These are phyloP conservation scores for Xerus inauris DNA, from an alignment of 2,113 vertebrate species.

Conservation along the genomic window DNA sequence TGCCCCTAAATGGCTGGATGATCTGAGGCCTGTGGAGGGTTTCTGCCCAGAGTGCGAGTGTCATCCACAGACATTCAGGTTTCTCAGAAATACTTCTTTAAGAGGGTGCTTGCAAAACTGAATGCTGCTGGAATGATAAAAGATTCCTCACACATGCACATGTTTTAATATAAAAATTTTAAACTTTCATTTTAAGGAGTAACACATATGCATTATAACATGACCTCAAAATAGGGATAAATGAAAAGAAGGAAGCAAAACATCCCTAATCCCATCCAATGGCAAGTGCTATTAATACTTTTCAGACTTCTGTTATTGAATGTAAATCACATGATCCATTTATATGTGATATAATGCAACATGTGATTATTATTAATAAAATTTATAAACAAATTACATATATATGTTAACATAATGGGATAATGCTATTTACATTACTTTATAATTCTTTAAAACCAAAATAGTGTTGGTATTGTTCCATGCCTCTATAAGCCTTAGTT, in stretches of 20 bases:
- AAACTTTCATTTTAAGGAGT: background rate
- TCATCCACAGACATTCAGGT: background rate
- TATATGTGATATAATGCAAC: background rate
- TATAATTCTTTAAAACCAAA: background rate
- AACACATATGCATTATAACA: conserved; percentile 11
- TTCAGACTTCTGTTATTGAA: background rate
- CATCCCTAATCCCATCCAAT: background rate
- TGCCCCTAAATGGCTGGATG: background rate
- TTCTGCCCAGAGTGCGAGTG: background rate
- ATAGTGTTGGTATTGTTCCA: background rate
- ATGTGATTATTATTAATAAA: conserved; percentile 9
- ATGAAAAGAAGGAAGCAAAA: background rate
- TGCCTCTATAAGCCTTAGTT: background rate
- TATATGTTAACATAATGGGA: background rate
- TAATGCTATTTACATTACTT: background rate
- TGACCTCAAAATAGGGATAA: conserved; percentile 47
- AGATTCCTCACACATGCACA: background rate
- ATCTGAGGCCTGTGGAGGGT: background rate
- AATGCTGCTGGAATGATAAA: background rate
- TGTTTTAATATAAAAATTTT: conserved; percentile 44
- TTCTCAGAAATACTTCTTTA: conserved; percentile 5
- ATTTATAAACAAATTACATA: background rate
- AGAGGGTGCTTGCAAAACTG: background rate
- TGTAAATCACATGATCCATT: background rate
- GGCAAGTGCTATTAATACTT: background rate